A percentile compares a stretch with the other conserved stretches of the same genome.
phyloP scores from a whole-genome alignment of 2,113 vertebrate species.

The Urocitellus parryii region DNA sequence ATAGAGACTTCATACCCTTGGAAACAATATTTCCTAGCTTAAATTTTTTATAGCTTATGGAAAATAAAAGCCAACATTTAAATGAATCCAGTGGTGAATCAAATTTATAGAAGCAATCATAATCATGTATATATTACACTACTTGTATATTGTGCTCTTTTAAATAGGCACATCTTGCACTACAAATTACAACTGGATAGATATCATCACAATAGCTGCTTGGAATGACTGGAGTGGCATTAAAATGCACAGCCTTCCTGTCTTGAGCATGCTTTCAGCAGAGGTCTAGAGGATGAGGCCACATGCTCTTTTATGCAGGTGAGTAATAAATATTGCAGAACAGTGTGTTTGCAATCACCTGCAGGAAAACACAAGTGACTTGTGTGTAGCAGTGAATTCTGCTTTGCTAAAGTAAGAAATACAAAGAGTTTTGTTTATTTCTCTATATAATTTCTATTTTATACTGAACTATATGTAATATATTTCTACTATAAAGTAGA shows the following conservation, averaged over 20 bases:
- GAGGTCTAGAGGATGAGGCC: not conserved
- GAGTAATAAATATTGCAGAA: constrained; percentile 37
- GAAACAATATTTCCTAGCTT: constrained; percentile 44
- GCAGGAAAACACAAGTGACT: not conserved
- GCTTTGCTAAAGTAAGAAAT: constrained; percentile 50
- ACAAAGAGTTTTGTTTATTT: not conserved
- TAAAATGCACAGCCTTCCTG: constrained; percentile 38
- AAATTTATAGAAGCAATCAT: constrained; percentile 60
- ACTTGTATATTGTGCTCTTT: not conserved
- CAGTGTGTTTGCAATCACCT: not conserved
- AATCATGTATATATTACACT: constrained; percentile 44
- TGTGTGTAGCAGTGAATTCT: not conserved
- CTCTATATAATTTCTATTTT: not conserved
- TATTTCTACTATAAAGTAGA: not conserved
- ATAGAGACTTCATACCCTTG: constrained; percentile 30
- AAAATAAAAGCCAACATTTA: constrained; percentile 63
- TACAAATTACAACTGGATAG: constrained; percentile 49
- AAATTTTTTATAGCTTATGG: constrained; percentile 64
- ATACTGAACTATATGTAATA: not conserved
- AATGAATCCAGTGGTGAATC: not conserved
- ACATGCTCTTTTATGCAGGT: not conserved
- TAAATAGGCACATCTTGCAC: not conserved
- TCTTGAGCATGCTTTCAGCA: constrained; percentile 11
- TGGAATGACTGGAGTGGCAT: not conserved
- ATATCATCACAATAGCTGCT: constrained; percentile 5